Base-by-base conservation (phyloP, 2,113 vertebrate genomes). In the Hymenochirus boettgeri region DNA sequence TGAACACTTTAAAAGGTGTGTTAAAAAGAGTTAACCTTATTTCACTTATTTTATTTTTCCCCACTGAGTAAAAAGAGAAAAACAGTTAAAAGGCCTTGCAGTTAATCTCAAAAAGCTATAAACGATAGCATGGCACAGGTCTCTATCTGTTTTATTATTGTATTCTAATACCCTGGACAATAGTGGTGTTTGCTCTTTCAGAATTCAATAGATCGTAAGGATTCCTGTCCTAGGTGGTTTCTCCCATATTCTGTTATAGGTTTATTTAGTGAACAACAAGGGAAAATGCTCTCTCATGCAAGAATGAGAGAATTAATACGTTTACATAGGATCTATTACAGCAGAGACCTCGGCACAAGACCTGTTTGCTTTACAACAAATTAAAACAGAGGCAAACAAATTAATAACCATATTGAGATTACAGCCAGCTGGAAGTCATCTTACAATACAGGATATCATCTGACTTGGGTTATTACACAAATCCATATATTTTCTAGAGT, bases 281-380 rank as follows among this genome's bases (percentile, higher is more conserved):
- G 23, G 57, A 51, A 51, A 27, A 4, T 50, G n/a, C 22, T 21
- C 55, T 58, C 55, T 58, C 55, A 57, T 65, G 8, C 31, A 66
- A 12, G 27, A 45, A 25, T 26, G 11, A 51, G 46, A 6, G 23
- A 58, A 66, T 37, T 57, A 51, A 57, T 50, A 39, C 22, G 63
- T 58, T 66, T 50, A 56, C 31, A 39, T 50, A 66, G 63, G 54
- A 48, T 37, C 63, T 58, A 51, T 66, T 58, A 66, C 55, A 22
- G 27, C 54, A 27, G 21, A 51, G 63, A 66, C 29, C 45, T 39
- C 45, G 17, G 22, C n/a, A 42, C 21, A 37, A 19, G 21, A 9
- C 26, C 29, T 66, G 45, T 66, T 66, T 66, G 46, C 27, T 58
- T 58, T 58, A 51, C n/a, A 37, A 18, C 10, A 35, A 29, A 65